These are phyloP conservation scores for Hedychridium roseum DNA, from an alignment of 2,888 invertebrate genomes.

Conservation along the genomic window DNA sequence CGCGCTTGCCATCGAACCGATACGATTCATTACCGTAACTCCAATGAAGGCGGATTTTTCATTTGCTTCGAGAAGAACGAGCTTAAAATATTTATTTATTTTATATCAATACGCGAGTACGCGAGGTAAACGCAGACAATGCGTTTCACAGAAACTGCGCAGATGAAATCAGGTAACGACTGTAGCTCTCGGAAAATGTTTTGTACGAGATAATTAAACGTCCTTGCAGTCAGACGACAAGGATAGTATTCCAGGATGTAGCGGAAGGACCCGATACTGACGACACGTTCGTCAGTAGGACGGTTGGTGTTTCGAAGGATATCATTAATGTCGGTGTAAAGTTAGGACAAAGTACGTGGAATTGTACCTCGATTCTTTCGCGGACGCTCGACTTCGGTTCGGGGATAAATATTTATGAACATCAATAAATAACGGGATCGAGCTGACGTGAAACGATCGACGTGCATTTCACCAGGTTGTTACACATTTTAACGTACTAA, in stretches of 20 bases:
- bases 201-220: too few species aligned
- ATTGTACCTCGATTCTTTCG: too few species aligned
- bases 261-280: too few species aligned
- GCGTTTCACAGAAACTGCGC: too few species aligned
- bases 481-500: conserved; percentile 46
- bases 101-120: neutral
- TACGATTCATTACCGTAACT: neutral
- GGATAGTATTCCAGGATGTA: too few species aligned
- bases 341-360: too few species aligned
- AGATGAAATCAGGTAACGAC: too few species aligned
- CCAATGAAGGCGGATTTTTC: neutral
- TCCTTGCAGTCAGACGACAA: too few species aligned
- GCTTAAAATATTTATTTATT: conserved; percentile 5
- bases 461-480: conserved; percentile 26
- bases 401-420: conserved; percentile 31
- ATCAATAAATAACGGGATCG: conserved; percentile 1
- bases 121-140: too few species aligned
- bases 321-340: conserved; percentile 2
- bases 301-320: neutral
- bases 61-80: neutral
- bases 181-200: too few species aligned
- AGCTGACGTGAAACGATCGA: neutral
- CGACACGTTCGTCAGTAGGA: neutral
- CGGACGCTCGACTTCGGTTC: conserved; percentile 33
- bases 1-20: neutral